These are phyloP conservation scores for Atherinosoma microstoma DNA, from an alignment of 2,797 vertebrate genomes.

Conservation along the genomic window DNA sequence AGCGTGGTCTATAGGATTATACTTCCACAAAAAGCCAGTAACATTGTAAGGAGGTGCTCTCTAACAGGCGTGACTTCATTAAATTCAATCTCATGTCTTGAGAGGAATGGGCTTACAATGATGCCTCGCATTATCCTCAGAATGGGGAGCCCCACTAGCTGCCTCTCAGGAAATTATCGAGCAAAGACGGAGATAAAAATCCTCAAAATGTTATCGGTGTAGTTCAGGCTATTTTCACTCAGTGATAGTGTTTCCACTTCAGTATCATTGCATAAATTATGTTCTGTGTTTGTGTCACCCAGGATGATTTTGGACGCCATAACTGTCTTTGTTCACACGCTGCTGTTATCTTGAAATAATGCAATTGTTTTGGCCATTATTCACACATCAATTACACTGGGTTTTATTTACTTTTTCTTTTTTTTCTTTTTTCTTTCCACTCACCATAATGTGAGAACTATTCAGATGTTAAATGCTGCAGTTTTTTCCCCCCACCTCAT, in stretches of 20 bases:
- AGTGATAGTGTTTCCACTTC: slow-evolving; percentile 3
- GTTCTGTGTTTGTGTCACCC: neutral
- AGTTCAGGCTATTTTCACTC: neutral
- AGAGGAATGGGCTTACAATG: slow-evolving; percentile 54
- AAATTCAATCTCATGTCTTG: slow-evolving; percentile 62
- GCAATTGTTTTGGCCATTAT: neutral
- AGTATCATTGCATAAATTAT: neutral
- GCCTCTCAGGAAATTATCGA: slow-evolving; percentile 40
- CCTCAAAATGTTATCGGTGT: slow-evolving; percentile 6
- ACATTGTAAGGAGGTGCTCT: slow-evolving; percentile 54
- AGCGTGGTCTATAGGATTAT: slow-evolving; percentile 70
- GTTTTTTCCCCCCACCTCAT: neutral
- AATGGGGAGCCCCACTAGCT: slow-evolving; percentile 31
- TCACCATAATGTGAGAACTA: slow-evolving; percentile 33
- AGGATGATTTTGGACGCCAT: slow-evolving; percentile 10
- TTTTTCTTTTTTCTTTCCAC: slow-evolving; percentile 13
- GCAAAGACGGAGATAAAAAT: slow-evolving; percentile 29
- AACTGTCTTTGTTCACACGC: slow-evolving; percentile 4
- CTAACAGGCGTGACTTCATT: slow-evolving; percentile 78
- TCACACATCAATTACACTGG: slow-evolving; percentile 21
- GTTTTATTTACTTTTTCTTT: neutral
- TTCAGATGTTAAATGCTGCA: slow-evolving; percentile 48
- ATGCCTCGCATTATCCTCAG: slow-evolving; percentile 44
- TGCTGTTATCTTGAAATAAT: slow-evolving; percentile 9
- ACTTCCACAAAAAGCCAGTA: slow-evolving; percentile 60